Conservation (phyloP, 2,888 invertebrate species). For the Pyrrhosoma nymphula region DNA sequence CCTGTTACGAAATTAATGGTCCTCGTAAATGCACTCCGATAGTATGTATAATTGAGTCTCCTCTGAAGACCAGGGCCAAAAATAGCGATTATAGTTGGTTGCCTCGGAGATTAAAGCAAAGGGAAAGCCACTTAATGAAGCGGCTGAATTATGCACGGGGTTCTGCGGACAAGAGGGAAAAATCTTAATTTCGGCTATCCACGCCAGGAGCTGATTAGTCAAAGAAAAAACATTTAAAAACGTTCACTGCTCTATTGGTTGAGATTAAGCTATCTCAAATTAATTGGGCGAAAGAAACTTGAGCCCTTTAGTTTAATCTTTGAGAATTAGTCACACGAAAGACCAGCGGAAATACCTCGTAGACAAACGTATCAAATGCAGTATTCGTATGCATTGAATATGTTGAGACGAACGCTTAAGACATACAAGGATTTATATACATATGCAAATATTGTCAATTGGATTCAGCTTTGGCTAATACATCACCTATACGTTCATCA, state of each 20-base stretch:
- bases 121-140: not conserved
- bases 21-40: not conserved
- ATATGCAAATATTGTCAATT: too few relatives aligned
- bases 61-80: not conserved
- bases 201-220: not conserved
- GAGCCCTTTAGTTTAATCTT: not conserved
- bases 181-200: not conserved
- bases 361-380: too few relatives aligned
- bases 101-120: not conserved
- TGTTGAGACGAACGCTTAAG: too few relatives aligned
- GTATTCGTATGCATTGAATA: too few relatives aligned
- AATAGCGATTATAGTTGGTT: not conserved
- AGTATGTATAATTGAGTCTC: not conserved
- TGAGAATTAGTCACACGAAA: too few relatives aligned
- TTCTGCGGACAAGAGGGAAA: not conserved
- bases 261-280: not conserved
- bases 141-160: not conserved
- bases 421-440: too few relatives aligned
- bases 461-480: too few relatives aligned
- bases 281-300: not conserved
- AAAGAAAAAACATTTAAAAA: not conserved
- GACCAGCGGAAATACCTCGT: too few relatives aligned
- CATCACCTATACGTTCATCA: too few relatives aligned
- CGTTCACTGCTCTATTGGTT: not conserved
- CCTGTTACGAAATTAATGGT: not conserved